These are phyloP conservation scores for Oreochromis grahami DNA, from an alignment of 2,797 vertebrate genomes.

Conservation along the genomic window DNA sequence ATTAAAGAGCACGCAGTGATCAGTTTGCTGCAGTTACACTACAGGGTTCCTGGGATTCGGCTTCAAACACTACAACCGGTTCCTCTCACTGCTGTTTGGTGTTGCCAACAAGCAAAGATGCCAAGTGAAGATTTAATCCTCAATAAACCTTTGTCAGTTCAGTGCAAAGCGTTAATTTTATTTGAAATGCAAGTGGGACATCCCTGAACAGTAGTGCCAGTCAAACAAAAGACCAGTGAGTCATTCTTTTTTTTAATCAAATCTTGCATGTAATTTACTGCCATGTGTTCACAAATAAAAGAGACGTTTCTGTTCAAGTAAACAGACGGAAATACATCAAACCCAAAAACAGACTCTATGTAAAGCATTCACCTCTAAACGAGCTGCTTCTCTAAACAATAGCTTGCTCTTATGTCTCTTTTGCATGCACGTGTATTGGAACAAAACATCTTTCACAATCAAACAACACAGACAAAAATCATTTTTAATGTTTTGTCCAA, in stretches of 20 bases:
- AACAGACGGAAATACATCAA: neutral
- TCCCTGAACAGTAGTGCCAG: neutral
- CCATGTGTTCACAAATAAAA: neutral
- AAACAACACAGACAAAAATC: neutral
- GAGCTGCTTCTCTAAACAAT: neutral
- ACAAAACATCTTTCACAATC: neutral
- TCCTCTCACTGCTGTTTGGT: neutral
- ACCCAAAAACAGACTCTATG: neutral
- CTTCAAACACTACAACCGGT: constrained; percentile 9
- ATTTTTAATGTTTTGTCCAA: neutral
- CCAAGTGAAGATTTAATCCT: constrained; percentile 48
- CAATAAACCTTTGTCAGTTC: constrained; percentile 34
- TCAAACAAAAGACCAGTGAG: constrained; percentile 24
- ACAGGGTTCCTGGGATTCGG: constrained; percentile 9
- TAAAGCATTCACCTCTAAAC: neutral
- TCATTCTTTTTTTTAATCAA: neutral
- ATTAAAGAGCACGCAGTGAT: constrained; percentile 6
- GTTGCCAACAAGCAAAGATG: constrained; percentile 34
- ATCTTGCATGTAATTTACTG: neutral
- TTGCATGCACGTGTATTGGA: neutral
- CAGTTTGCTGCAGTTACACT: constrained; percentile 7
- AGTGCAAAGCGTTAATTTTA: constrained; percentile 4
- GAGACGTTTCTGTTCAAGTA: neutral
- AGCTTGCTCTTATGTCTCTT: neutral
- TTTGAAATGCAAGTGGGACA: constrained; percentile 5